These are phyloP conservation scores for Darevskia mixta DNA, from an alignment of 2,797 vertebrate genomes.

Conservation along the genomic window DNA sequence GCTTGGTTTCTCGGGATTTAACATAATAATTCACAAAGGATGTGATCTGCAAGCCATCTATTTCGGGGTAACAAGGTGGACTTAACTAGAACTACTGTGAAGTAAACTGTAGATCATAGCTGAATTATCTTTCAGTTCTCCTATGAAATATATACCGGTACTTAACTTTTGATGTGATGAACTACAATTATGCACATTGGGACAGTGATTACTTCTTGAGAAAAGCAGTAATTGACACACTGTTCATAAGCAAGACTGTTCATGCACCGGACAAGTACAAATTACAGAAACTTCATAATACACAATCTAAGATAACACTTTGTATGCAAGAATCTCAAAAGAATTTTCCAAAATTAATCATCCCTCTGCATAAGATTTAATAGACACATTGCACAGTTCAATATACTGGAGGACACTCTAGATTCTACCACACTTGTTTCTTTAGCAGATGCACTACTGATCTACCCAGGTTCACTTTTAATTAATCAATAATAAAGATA, in stretches of 20 bases:
- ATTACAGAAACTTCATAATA: fast-evolving
- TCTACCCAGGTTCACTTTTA: slow-evolving; percentile 1
- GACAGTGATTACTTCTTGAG: not conserved
- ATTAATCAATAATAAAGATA: not conserved
- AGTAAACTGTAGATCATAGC: not conserved
- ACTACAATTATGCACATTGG: not conserved
- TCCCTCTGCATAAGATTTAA: not conserved
- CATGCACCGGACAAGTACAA: fast-evolving
- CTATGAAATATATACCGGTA: fast-evolving
- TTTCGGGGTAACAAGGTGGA: not conserved
- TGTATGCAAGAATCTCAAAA: not conserved
- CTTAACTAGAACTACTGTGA: not conserved
- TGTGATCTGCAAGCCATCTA: not conserved
- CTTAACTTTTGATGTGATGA: not conserved
- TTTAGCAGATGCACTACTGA: not conserved
- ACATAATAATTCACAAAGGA: not conserved
- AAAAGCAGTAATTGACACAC: not conserved
- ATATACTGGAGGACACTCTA: fast-evolving
- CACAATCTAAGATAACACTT: not conserved
- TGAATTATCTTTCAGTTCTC: not conserved
- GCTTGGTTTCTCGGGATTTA: not conserved
- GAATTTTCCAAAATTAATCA: not conserved
- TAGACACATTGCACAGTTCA: fast-evolving
- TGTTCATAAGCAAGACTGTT: fast-evolving
- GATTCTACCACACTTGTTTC: fast-evolving